phyloP scores from a whole-genome alignment of 2,888 invertebrate genomes.

The Danaus chrysippus region DNA sequence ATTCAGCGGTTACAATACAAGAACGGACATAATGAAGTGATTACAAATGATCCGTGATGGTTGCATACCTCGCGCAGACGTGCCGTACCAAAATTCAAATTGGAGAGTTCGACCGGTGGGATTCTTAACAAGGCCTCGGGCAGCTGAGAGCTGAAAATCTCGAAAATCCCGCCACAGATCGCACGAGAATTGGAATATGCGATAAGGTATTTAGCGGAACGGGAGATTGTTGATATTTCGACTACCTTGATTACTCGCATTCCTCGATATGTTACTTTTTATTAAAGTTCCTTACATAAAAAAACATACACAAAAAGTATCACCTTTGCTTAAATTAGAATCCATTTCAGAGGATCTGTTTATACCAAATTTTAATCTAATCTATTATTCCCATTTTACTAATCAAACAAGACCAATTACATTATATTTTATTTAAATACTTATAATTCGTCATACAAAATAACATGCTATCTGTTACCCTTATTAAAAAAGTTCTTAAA shows the following conservation, averaged over 20 bases:
- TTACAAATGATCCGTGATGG: slow-evolving; percentile 32
- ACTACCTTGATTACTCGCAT: slow-evolving; percentile 5
- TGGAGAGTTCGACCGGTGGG: slow-evolving; percentile 46
- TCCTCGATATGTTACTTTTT: slow-evolving; percentile 7
- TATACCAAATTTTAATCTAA: no score
- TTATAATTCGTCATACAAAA: no score
- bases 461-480: no score
- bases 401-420: no score
- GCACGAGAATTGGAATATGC: slow-evolving; percentile 69
- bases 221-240: slow-evolving; percentile 35
- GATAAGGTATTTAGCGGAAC: slow-evolving; percentile 69
- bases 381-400: no score
- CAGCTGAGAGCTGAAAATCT: slow-evolving; percentile 64
- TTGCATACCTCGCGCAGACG: slow-evolving; percentile 49
- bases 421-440: no score
- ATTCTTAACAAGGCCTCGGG: slow-evolving; percentile 71
- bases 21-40: slow-evolving; percentile 28
- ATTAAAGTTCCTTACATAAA: not conserved
- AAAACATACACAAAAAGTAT: not conserved
- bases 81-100: slow-evolving; percentile 57
- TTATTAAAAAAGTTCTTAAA: no score
- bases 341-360: no score
- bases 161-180: slow-evolving; percentile 69
- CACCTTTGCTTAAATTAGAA: no score
- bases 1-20: slow-evolving; percentile 15